A percentile compares a stretch with the other conserved stretches of the same genome.
Evolutionary conservation across 2,888 invertebrate species (phyloP).

Genomic region (Apotomis betuletana): DNA sequence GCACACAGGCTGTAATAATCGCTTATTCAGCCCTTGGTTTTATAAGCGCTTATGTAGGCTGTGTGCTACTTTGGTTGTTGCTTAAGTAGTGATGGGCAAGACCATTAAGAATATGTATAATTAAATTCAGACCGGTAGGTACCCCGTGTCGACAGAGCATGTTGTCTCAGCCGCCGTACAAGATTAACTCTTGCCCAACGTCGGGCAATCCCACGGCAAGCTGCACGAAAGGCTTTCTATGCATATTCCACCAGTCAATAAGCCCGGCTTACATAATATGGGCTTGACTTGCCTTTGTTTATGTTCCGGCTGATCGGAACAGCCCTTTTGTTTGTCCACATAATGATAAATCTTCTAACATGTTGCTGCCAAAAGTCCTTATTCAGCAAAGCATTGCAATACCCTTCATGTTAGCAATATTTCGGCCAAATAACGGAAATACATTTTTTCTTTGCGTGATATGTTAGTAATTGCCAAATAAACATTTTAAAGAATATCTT

Average conservation of each 20-base stretch:
- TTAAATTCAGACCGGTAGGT: constrained; percentile 10
- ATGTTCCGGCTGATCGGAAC: neutral
- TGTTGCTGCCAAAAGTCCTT: too few species aligned
- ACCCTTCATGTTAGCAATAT: too few species aligned
- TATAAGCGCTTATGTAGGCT: too few species aligned
- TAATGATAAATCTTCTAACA: neutral
- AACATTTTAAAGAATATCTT: too few species aligned
- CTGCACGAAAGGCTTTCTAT: constrained; percentile 1
- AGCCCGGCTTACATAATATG: neutral
- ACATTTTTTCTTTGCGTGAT: too few species aligned
- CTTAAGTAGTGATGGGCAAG: neutral
- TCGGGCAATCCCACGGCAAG: constrained; percentile 6
- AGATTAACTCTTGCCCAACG: constrained; percentile 24
- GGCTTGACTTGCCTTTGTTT: neutral
- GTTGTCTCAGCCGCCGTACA: constrained; percentile 25
- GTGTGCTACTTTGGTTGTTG: too few species aligned
- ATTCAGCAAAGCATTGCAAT: too few species aligned
- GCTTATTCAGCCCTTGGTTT: too few species aligned
- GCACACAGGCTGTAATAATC: too few species aligned
- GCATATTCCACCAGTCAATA: constrained; percentile 22
- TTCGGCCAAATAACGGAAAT: too few species aligned
- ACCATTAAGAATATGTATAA: neutral
- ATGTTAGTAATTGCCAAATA: too few species aligned
- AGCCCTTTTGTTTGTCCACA: neutral
- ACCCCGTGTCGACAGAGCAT: neutral